These are phyloP conservation scores for Cassiopea xamachana DNA, from an alignment of 30 jellyfish, hydroid and myxozoan species.

Conservation along the genomic window DNA sequence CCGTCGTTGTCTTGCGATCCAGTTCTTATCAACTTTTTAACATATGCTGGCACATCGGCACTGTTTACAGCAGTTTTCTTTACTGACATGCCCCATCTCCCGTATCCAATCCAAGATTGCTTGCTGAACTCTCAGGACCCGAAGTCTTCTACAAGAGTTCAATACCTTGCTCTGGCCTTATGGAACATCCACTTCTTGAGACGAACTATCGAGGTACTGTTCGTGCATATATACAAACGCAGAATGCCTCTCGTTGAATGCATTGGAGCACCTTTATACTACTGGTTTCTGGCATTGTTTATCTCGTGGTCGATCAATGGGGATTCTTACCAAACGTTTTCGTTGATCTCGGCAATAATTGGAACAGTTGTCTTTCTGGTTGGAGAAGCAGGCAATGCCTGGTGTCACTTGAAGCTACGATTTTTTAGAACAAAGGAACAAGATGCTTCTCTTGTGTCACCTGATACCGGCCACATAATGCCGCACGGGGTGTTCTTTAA, in stretches of 20 bases:
- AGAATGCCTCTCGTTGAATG: constrained; percentile 81
- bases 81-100: constrained; percentile 60
- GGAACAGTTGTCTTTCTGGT: constrained; percentile 64
- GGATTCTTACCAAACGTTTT: constrained; percentile 9
- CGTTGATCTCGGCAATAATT: constrained; percentile 17
- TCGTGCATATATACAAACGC: constrained; percentile 86
- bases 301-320: constrained; percentile 76
- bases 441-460: constrained; percentile 22
- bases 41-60: constrained; percentile 65
- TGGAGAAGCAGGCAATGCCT: constrained; percentile 87
- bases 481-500: constrained; percentile 76
- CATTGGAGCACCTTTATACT: constrained; percentile 89
- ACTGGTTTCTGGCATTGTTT: constrained; percentile 80
- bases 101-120: constrained; percentile 73
- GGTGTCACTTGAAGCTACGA: constrained; percentile 78
- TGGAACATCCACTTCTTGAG: constrained; percentile 84
- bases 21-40: constrained; percentile 62
- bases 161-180: constrained; percentile 50
- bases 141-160: not conserved
- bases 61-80: constrained; percentile 52
- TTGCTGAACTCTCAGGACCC: constrained; percentile 8
- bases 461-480: constrained; percentile 74
- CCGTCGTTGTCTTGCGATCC: constrained; percentile 60
- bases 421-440: constrained; percentile 65
- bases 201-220: constrained; percentile 79